Evolutionary conservation across 2,888 invertebrate species (phyloP), one percentile per base, ranked within the genome.

Genomic region (Hyles lineata): DNA sequence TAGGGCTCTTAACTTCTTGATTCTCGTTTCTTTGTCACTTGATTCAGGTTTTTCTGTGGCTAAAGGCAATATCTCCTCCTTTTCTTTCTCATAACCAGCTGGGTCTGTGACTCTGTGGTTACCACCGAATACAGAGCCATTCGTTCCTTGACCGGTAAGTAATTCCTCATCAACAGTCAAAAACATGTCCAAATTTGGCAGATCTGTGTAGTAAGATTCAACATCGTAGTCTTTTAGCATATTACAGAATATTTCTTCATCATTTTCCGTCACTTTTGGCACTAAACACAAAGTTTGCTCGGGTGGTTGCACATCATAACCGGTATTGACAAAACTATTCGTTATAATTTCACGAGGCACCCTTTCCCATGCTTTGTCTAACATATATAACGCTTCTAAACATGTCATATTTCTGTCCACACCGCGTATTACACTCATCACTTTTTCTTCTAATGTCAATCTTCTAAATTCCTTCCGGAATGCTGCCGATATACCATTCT

Each of bases 101-200:
- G 80, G 76, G 60, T 82, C 81, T 17, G 4, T 73, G 0, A 80
- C 79, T 76, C 82, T 87, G 71, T 87, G 88, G 63, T 88, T 88
- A 0, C 88, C 88, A 4, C 88, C 88, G 43, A 88, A 88, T 0
- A 88, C 87, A 0, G 87, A 87, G 0, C 82, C 79, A 19, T 88
- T 87, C 0, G 88, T 87, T 0, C 89, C 89, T 75, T 87, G 87
- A 0, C 85, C 89, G 0, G 85, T 88, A 5, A 89, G 78, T 5
- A 86, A 67, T 61, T 89, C 87, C 50, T 89, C 89, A 6, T 89
- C 89, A 0, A 89, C 89, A 0, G 83, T 85, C 74, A 89, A 76
- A 82, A 86, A 89, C 73, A 83, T 82, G 19, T 88, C 87, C 5
- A 88, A 74, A 60, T 79, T 74, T 0, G 76, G 35, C 15, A 84